Base-by-base conservation (phyloP, 2,888 invertebrate species). In the Habroteleia sp. region DNA sequence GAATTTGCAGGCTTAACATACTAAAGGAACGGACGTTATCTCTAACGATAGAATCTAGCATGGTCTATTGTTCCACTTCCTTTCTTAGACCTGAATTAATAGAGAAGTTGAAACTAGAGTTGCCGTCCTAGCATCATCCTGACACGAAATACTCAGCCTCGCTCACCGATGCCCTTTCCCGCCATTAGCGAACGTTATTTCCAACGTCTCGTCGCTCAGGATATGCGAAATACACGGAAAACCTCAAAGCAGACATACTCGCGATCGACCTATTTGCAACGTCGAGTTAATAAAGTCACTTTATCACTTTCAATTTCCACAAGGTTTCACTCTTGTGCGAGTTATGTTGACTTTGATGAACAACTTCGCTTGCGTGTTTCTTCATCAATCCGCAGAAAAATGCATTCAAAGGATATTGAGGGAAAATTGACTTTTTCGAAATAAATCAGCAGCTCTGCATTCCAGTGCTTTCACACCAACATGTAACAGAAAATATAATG, bases 1-100 rank as follows among this genome's bases (percentile, higher is more conserved):
- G 74, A 74, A 74, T 74, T 74, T 62, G 68, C 74, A 62, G 74
- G 74, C 74, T 74, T 68, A 66, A 66, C 74, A 74, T 74, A 62
- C 68, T 54, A 56, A 62, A 68, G 60, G 56, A 68, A 62, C 54
- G 74, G 74, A 74, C 73, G 65, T 66, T 73, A 74, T 74, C 62
- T 68, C 68, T 54, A 60, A 62, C 62, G 74, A 68, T 54, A 56
- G 62, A 68, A 50, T 68, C 54, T 27, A 74, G 62, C 39, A 62
- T 62, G 52, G 54, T 66, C 66, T 66, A 74, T 74, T 74, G 68
- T 74, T 74, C 68, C 62, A 68, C 74, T 68, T 74, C 68, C 66
- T 74, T 62, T 74, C 62, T 54, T 56, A 33, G 68, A 68, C 11
- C 68, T 62, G 42, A 52, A 68, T 68, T 56, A 41, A 74, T 62